phyloP scores from a whole-genome alignment of 1,140 invertebrate species.

The Drosophila malerkotliana region DNA sequence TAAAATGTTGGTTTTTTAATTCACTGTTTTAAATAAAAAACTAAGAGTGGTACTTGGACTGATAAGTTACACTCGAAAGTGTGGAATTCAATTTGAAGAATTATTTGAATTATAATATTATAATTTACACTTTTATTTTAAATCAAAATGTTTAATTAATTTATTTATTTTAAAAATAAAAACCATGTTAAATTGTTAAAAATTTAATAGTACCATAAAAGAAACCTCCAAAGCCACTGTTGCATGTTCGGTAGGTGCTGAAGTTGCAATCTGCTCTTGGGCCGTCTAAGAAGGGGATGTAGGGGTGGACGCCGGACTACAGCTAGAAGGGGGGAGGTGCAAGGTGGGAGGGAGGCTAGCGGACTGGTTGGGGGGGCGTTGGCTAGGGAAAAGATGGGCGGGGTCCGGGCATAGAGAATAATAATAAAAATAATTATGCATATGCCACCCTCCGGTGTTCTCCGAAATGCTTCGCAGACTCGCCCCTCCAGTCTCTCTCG shows the following conservation, averaged over 20 bases:
- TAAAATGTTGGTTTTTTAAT: too few relatives aligned
- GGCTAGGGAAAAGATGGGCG: neutral
- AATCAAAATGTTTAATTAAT: too few relatives aligned
- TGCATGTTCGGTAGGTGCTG: constrained; percentile 36
- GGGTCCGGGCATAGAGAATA: constrained; percentile 60
- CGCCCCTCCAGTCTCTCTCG: neutral
- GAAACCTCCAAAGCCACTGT: constrained; percentile 11
- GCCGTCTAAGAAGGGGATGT: constrained; percentile 6
- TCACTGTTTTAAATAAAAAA: too few relatives aligned
- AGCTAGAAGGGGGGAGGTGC: neutral
- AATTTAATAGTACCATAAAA: too few relatives aligned
- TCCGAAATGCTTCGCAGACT: constrained; percentile 14
- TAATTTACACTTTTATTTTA: too few relatives aligned
- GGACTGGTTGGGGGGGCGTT: neutral
- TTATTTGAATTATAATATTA: too few relatives aligned
- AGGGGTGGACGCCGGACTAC: neutral
- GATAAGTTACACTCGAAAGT: too few relatives aligned
- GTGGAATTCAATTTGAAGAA: too few relatives aligned
- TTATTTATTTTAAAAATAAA: too few relatives aligned
- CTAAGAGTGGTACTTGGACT: too few relatives aligned
- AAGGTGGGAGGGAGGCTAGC: neutral
- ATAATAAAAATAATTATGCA: constrained; percentile 82
- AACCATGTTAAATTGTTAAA: too few relatives aligned
- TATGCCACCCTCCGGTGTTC: constrained; percentile 65
- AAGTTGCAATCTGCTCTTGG: constrained; percentile 49